Evolutionary conservation across 2,888 invertebrate species (phyloP).

Genomic region (Osmoderma eremita): DNA sequence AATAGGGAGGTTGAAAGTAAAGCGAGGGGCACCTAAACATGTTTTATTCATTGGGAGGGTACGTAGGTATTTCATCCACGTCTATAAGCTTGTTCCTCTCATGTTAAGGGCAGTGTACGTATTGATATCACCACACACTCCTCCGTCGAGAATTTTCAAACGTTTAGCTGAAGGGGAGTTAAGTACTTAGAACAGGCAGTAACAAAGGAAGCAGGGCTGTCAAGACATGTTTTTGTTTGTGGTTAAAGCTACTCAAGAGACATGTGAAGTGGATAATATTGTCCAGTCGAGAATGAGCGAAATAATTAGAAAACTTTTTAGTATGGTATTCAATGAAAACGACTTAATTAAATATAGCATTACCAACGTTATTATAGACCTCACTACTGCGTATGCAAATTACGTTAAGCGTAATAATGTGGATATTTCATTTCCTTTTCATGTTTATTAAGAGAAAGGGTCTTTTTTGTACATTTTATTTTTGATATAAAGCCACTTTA

Average conservation of each 20-base stretch:
- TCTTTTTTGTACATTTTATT: not conserved
- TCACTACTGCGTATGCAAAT: too few species aligned
- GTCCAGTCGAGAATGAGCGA: not conserved
- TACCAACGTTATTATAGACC: too few species aligned
- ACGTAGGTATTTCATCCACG: too few species aligned
- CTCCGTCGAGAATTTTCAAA: conserved; percentile 20
- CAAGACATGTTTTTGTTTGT: conserved; percentile 17
- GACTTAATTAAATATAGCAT: too few species aligned
- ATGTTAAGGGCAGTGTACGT: not conserved
- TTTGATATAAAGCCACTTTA: not conserved
- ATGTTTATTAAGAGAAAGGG: too few species aligned
- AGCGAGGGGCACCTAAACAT: too few species aligned
- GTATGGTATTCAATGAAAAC: too few species aligned
- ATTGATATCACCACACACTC: not conserved
- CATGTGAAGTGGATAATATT: conserved; percentile 19
- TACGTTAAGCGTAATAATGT: too few species aligned
- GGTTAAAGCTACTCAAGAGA: conserved; percentile 16
- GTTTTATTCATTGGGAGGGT: too few species aligned
- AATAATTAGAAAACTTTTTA: conserved; percentile 14
- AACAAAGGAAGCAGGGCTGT: conserved; percentile 25
- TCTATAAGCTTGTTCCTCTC: too few species aligned
- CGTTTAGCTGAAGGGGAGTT: conserved; percentile 8
- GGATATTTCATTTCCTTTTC: too few species aligned
- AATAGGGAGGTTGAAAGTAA: too few species aligned
- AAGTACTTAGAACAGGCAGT: conserved; percentile 16